Percentiles rank a stretch among this genome's conserved stretches.
Evolutionary conservation across 92 coral and sea anemone species (phyloP).

Genomic region (Meandrina meandrites): DNA sequence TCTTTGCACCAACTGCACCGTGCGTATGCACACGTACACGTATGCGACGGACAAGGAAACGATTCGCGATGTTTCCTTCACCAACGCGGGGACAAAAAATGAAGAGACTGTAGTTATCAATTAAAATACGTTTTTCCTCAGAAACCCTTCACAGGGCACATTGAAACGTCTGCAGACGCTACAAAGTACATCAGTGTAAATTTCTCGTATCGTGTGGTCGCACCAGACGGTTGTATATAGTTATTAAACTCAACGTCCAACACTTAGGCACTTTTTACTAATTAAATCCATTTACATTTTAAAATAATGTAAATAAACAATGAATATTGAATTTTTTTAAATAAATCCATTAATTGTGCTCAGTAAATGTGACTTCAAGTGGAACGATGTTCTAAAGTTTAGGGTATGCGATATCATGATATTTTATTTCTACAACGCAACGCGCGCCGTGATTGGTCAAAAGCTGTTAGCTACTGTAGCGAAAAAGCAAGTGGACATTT

Average conservation of each 20-base stretch:
- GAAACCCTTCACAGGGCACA: background rate
- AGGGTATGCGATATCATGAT: no score
- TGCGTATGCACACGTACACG: background rate
- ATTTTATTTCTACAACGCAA: no score
- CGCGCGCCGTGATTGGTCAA: background rate
- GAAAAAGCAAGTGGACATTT: background rate
- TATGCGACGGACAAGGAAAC: no score
- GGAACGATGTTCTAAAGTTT: background rate
- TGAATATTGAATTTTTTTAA: background rate
- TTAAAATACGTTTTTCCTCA: no score
- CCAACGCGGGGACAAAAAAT: no score
- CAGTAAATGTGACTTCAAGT: background rate
- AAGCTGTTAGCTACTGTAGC: background rate
- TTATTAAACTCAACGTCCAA: background rate
- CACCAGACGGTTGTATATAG: background rate
- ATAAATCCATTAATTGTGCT: background rate
- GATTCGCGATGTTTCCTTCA: no score
- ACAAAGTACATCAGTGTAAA: background rate
- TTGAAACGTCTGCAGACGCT: no score
- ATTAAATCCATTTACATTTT: background rate
- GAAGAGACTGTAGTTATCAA: no score
- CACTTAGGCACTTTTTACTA: background rate
- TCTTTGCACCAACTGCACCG: background rate
- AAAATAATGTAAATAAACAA: background rate
- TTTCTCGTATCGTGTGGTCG: background rate